These are phyloP conservation scores for Ianthella basta DNA, from an alignment of 37 sponge, comb jelly and placozoan genomes.

Conservation along the genomic window DNA sequence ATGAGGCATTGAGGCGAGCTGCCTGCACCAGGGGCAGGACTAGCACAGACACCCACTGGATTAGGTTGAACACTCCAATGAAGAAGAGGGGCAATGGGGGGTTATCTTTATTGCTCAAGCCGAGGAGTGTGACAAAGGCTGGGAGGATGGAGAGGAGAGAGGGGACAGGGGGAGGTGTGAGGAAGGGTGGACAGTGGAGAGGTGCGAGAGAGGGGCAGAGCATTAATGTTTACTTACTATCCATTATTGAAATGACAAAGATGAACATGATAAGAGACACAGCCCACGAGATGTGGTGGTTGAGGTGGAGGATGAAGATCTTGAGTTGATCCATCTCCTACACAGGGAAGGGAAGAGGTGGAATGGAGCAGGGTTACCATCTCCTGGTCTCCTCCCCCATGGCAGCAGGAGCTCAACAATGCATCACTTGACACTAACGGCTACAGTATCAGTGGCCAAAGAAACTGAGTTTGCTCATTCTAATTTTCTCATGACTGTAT, in stretches of 20 bases:
- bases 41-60: conserved; percentile 61
- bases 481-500: no score
- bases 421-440: no score
- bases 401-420: no score
- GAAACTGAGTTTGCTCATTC: no score
- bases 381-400: no score
- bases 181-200: no score
- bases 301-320: conserved; percentile 5
- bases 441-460: no score
- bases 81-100: not conserved
- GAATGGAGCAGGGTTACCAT: no score
- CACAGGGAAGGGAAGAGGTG: not conserved
- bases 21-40: conserved; percentile 58
- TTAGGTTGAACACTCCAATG: conserved; percentile 49
- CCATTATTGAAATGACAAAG: conserved; percentile 12
- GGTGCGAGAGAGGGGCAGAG: no score
- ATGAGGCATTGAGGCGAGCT: not conserved
- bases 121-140: not conserved
- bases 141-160: not conserved
- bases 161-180: not conserved
- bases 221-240: not conserved
- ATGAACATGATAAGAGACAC: conserved; percentile 29
- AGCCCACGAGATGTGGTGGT: conserved; percentile 19
- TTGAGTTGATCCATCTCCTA: conserved; percentile 23
- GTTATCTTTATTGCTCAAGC: not conserved